Base-by-base conservation (phyloP, 2,797 vertebrate genomes). In the Xiphophorus birchmanni region DNA sequence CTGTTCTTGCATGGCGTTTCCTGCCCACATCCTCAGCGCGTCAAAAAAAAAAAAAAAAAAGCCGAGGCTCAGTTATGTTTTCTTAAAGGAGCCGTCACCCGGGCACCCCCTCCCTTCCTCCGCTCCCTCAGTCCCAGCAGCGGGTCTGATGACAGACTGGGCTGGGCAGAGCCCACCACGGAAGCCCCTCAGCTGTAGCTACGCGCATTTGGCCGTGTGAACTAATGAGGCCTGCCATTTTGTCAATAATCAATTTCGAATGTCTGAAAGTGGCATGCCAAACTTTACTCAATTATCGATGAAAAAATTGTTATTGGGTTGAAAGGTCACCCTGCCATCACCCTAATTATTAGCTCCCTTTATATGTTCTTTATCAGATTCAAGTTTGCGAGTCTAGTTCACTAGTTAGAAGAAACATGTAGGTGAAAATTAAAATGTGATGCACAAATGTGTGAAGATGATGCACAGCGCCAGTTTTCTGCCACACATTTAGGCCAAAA, bases 1-100 rank as follows among this genome's bases (percentile, higher is more conserved):
- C 86, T 65, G 88, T 82, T 86, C 85, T 88, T 79, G 91, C 92
- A 78, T 58, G 88, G 93, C 91, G 93, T 92, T 96, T 95, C 95
- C 95, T 95, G 95, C 94, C 94, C 95, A 94, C 94, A 94, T 93
- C 93, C 92, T 92, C 93, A 80, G 88, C 90, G 91, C 94, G 94
- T 95, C 94, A 89, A 86, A 65, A 65, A 65, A 65, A 65, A 37
- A 67, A 37, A 35, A 65, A 44, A 71, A 71, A 44, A 76, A 75
- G 81, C 83, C 44, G 76, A 84, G 65, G 81, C 85, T 90, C 84
- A 90, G 90, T 93, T 94, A 93, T 92, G 93, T 81, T 94, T 93
- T 92, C 93, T 95, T 95, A 95, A 95, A 96, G 95, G 93, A 90
- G 89, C 91, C 91, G 94, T 79, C 86, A 82, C 79, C 77, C 23